Evolutionary conservation across 2,888 invertebrate genomes (phyloP).

Genomic region (Orchesellides sinensis): DNA sequence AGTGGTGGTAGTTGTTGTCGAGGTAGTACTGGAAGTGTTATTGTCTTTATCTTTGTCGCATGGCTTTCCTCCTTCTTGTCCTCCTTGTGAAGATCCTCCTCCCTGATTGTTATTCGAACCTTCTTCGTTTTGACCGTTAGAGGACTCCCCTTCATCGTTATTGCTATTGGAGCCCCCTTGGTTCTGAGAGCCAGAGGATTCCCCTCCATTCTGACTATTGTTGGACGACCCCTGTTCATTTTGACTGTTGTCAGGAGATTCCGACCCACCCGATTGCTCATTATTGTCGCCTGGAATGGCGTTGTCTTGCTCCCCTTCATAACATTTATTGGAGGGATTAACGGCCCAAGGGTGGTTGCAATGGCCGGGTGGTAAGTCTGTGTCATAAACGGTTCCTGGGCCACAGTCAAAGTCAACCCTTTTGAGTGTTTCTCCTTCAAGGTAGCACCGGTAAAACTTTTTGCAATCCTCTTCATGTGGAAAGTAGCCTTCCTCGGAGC

Average conservation of each 20-base stretch:
- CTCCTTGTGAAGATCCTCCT: conserved; percentile 11
- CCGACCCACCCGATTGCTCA: conserved; percentile 5
- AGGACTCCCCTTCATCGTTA: conserved; percentile 48
- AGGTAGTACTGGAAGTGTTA: conserved; percentile 13
- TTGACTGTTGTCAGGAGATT: conserved; percentile 47
- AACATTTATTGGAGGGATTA: conserved; percentile 62
- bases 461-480: conserved; percentile 63
- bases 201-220: conserved; percentile 37
- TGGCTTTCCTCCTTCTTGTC: conserved; percentile 15
- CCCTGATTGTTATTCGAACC: conserved; percentile 53
- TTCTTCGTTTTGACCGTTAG: conserved; percentile 49
- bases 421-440: conserved; percentile 30
- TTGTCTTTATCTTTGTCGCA: conserved; percentile 37
- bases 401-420: conserved; percentile 63
- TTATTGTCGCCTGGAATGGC: conserved; percentile 5
- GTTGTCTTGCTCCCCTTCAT: conserved; percentile 48
- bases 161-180: conserved; percentile 37
- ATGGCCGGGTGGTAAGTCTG: conserved; percentile 40
- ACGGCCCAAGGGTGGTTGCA: conserved; percentile 70
- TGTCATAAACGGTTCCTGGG: conserved; percentile 68
- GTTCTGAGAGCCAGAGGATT: conserved; percentile 44
- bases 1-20: conserved; percentile 34
- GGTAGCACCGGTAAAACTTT: conserved; percentile 68
- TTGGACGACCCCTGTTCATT: conserved; percentile 31
- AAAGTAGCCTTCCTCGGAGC: conserved; percentile 64